These are phyloP conservation scores for Gortyna flavago DNA, from an alignment of 2,888 invertebrate species.

Conservation along the genomic window DNA sequence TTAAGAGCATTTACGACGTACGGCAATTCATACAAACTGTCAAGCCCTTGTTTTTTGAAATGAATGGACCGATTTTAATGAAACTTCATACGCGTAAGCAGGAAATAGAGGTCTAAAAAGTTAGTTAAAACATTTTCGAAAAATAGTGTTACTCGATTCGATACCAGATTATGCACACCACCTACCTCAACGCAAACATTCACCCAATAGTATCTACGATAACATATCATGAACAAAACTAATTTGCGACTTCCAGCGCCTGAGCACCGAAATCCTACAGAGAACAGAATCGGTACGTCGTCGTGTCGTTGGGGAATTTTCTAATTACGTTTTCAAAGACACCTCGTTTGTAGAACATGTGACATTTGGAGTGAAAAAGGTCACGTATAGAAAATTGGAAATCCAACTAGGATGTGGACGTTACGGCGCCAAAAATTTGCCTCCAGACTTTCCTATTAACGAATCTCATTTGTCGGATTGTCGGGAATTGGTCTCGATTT, in stretches of 20 bases:
- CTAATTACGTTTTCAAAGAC: slow-evolving; percentile 90
- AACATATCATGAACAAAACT: slow-evolving; percentile 79
- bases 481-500: slow-evolving; percentile 47
- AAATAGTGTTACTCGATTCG: no score
- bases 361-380: slow-evolving; percentile 87
- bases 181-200: neutral
- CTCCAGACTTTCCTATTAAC: slow-evolving; percentile 82
- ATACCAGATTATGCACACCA: neutral
- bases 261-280: slow-evolving; percentile 76
- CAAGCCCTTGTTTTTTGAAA: no score
- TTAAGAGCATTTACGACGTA: no score
- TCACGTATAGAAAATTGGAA: slow-evolving; percentile 89
- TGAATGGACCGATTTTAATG: no score
- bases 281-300: slow-evolving; percentile 80
- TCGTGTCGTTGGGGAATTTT: slow-evolving; percentile 89
- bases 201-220: slow-evolving; percentile 21
- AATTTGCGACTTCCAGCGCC: slow-evolving; percentile 80
- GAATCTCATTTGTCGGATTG: slow-evolving; percentile 79
- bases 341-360: slow-evolving; percentile 89
- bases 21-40: no score
- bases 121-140: no score
- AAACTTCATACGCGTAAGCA: no score
- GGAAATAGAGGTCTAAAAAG: no score
- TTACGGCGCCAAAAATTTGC: slow-evolving; percentile 73
- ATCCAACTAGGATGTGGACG: slow-evolving; percentile 67